A percentile compares a stretch with the other conserved stretches of the same genome.
Conservation (phyloP, 1,140 invertebrate genomes). For the Lordiphosa clarofinis region DNA sequence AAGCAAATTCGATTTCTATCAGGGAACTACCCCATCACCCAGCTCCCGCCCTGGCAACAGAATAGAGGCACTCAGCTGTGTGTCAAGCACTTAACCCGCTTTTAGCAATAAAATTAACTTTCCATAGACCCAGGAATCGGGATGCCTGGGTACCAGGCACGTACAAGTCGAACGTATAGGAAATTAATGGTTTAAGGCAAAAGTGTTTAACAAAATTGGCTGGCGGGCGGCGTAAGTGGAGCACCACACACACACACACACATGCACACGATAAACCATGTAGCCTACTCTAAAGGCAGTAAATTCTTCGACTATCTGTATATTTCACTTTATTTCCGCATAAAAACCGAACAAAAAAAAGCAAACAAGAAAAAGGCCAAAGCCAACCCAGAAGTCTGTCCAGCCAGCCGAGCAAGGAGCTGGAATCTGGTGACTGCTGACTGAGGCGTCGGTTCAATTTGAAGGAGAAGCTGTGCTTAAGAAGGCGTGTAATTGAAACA, state of each 20-base stretch:
- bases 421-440: slow-evolving; percentile 13
- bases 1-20: slow-evolving; percentile 79
- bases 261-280: slow-evolving; percentile 40
- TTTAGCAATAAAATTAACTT: slow-evolving; percentile 79
- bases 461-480: slow-evolving; percentile 79
- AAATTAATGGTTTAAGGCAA: slow-evolving; percentile 80
- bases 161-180: slow-evolving; percentile 69
- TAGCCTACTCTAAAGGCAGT: slow-evolving; percentile 58
- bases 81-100: slow-evolving; percentile 73
- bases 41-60: slow-evolving; percentile 13
- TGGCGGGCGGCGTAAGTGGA: slow-evolving; percentile 14
- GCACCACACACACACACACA: slow-evolving; percentile 10
- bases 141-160: slow-evolving; percentile 26
- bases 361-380: slow-evolving; percentile 35
- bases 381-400: slow-evolving; percentile 28
- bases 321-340: slow-evolving; percentile 76
- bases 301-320: slow-evolving; percentile 69
- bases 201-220: slow-evolving; percentile 76
- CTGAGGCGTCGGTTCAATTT: slow-evolving; percentile 64
- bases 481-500: slow-evolving; percentile 80
- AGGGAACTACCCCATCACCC: slow-evolving; percentile 7
- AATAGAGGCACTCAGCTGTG: slow-evolving; percentile 64
- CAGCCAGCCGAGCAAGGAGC: slow-evolving; percentile 30
- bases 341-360: slow-evolving; percentile 58
- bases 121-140: slow-evolving; percentile 35